phyloP scores from a whole-genome alignment of 2,888 invertebrate genomes.

The Pachymerium ferrugineum region DNA sequence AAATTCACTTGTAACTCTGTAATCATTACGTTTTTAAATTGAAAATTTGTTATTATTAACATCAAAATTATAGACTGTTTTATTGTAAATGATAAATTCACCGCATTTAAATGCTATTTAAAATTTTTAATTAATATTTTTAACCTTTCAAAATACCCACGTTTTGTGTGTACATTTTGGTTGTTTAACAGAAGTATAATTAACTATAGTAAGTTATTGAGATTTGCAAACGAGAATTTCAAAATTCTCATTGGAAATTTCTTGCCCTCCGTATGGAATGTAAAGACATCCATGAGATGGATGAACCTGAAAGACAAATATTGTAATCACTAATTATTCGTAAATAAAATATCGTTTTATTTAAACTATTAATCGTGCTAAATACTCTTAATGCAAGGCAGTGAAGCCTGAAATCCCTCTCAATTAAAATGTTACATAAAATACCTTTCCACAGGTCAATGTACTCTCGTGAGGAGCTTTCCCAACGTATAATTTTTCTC shows the following conservation, averaged over 20 bases:
- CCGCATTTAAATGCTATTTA: background rate
- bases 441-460: constrained; percentile 34
- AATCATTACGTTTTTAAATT: no score
- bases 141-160: no score
- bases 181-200: background rate
- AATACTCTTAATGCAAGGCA: no score
- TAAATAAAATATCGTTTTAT: no score
- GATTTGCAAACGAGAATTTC: constrained; percentile 30
- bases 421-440: background rate
- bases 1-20: no score
- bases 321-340: no score
- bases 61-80: no score
- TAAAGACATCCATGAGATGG: constrained; percentile 32
- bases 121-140: background rate
- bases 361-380: no score
- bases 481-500: constrained; percentile 31
- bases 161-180: no score
- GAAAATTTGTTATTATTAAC: no score
- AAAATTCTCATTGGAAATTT: constrained; percentile 30
- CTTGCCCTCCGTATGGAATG: constrained; percentile 34
- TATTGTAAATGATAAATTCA: no score
- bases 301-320: constrained; percentile 27
- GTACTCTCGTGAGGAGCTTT: constrained; percentile 33
- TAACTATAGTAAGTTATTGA: background rate
- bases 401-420: no score